Evolutionary conservation across 2,797 vertebrate species (phyloP), one percentile per base, ranked within the genome.

Genomic region (Mionectes olivaceus): DNA sequence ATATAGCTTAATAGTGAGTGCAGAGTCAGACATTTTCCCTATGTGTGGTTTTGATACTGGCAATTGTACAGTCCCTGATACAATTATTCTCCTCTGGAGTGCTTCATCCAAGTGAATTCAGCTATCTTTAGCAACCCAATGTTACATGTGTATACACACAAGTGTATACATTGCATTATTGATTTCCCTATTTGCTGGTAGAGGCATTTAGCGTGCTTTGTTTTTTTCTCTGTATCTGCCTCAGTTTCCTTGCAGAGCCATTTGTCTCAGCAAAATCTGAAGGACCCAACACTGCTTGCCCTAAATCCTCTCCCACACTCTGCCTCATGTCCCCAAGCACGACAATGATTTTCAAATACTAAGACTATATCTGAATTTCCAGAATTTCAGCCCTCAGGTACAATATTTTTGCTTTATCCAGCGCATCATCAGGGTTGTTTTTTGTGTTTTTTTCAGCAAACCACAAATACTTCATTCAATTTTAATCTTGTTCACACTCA

Each of bases 301-400:
- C 33, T 78, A 73, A 53, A 76, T 83, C 33, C 11, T 63, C 24
- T 73, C 65, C 19, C 10, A 13, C 3, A 28, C 18, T 44, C 32
- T 33, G 6, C 30, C 32, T 75, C 25, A 41, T 2, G 11, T 37
- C 12, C 32, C 5, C 4, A 15, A 1, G 30, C 30, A 82, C 9
- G 33, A 53, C 23, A 60, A 65, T 65, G 27, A 43, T 53, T 94
- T 94, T 80, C 35, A 91, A 93, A 56, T 37, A 61, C 8, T 87
- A 65, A 46, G 46, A 71, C 18, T 77, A 21, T 52, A 63, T 43
- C 57, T 94, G n/a, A 23, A 89, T 93, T 94, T 89, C 82, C 87
- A 90, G 24, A 90, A 94, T 87, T 91, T 89, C 69, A 53, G 28
- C 94, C 84, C 94, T 96, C 93, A 98, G 93, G 92, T 97, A 96